Base-by-base conservation (phyloP, 1,140 invertebrate species). In the Drosophila pseudoananassae region DNA sequence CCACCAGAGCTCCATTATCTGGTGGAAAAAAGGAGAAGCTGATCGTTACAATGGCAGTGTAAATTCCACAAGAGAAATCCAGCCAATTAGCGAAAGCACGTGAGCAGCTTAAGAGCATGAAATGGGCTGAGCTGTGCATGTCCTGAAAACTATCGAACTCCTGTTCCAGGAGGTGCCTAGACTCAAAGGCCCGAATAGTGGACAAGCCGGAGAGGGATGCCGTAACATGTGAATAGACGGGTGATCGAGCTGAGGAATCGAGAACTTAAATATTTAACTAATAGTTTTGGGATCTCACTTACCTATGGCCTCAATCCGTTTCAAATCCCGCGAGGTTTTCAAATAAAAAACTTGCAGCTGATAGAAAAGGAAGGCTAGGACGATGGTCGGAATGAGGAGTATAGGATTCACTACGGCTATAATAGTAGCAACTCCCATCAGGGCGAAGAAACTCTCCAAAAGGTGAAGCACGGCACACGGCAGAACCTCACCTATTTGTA, bases 131-230 rank as follows among this genome's bases (percentile, higher is more conserved):
- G 61, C 94, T 95, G 78, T 96, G 95, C 38, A 94, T 72, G 82
- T 96, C 94, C 94, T 98, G 95, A 90, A 95, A 94, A 73, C 94
- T 94, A 74, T 97, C 96, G 79, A 97, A 97, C 91, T 97, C 95
- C 46, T 94, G 92, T 71, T 96, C 95, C 12, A 98, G 94, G 49
- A 96, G 95, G 60, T 95, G 93, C 92, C 98, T 94, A 0, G 95
- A 95, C 36, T 94, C 93, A 73, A 96, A 98, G 0, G 98, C 97
- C 56, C 98, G 93, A 56, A 99, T 98, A 0, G 98, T 98, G 0
- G 96, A 95, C 4, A 99, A 92, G 3, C 98, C 98, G 91, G 97
- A 96, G 97, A 96, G 12, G 97, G 95, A 90, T 96, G 97, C 95
- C 90, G 96, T 97, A 53, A 99, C 92, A 89, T 99, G 97, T 8